A percentile compares a stretch with the other conserved stretches of the same genome.
Evolutionary conservation across 1,140 invertebrate species (phyloP).

Genomic region (Himalopsyche phryganea): DNA sequence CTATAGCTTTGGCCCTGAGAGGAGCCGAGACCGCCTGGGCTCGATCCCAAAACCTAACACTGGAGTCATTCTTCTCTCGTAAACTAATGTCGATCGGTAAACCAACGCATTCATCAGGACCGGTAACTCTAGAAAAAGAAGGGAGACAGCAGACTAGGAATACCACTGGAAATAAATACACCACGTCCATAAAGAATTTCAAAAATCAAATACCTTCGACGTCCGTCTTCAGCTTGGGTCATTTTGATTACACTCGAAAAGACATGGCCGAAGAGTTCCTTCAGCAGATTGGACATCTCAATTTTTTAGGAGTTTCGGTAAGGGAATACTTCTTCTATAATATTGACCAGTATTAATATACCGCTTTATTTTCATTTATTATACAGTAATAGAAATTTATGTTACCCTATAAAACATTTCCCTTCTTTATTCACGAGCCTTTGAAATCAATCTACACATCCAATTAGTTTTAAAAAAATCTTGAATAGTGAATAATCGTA

Average conservation of each 20-base stretch:
- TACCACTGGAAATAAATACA: slow-evolving; percentile 20
- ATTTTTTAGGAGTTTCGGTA: slow-evolving; percentile 81
- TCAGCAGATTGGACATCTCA: slow-evolving; percentile 65
- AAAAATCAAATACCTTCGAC: slow-evolving; percentile 31
- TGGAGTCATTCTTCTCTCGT: slow-evolving; percentile 10
- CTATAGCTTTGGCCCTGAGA: slow-evolving; percentile 70
- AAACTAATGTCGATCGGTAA: slow-evolving; percentile 29
- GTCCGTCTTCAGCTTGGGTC: slow-evolving; percentile 48
- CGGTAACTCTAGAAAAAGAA: background rate
- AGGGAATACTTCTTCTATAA: slow-evolving; percentile 40
- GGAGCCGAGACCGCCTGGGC: slow-evolving; percentile 49
- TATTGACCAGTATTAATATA: too few species aligned
- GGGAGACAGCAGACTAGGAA: slow-evolving; percentile 23
- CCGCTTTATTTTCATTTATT: too few species aligned
- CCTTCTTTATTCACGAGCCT: too few species aligned
- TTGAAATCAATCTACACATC: too few species aligned
- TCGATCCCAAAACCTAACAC: background rate
- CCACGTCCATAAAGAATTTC: slow-evolving; percentile 23
- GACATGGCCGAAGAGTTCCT: slow-evolving; percentile 67
- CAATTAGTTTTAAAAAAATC: too few species aligned
- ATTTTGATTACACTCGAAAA: slow-evolving; percentile 68
- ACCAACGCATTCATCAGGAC: background rate
- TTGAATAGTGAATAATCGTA: too few species aligned
- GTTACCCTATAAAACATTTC: too few species aligned
- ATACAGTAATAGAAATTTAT: too few species aligned